Base-by-base conservation (phyloP, 2,797 vertebrate genomes). In the Aeoliscus strigatus region DNA sequence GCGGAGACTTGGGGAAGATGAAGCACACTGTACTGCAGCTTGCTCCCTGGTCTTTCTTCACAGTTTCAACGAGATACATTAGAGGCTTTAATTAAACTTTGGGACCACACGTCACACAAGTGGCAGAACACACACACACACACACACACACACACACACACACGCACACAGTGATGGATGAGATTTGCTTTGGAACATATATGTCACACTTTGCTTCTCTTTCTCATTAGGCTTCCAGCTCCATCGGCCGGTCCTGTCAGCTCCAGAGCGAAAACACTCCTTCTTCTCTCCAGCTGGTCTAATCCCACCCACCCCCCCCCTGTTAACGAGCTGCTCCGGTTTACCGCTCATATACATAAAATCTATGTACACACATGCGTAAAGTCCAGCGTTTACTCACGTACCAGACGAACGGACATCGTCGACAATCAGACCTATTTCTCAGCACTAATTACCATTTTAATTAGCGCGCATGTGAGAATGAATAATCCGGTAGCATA, bases 391-490 rank as follows among this genome's bases (percentile, higher is more conserved):
- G 9, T 27, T 27, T 10, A 27, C 3, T 11, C 27, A 9, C 8
- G 8, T 34, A 15, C n/a, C 14, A 14, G 14, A 12, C 3, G n/a
- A 33, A 9, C 4, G 16, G 13, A 33, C 31, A 9, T 13, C 8
- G 11, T 10, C 14, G 6, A 43, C 29, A 43, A 32, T 43, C 69
- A 66, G 29, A 65, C 53, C 38, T 42, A 49, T 64, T 68, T 62
- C 51, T 49, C 42, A 55, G 52, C 59, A 68, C 80, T 79, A 77
- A 87, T 85, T 82, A 83, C 45, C 67, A 80, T 84, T 85, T 85
- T 83, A 85, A 85, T 86, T 82, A 83, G 59, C 47, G 56, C 35
- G 66, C 44, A 61, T 73, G 64, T 67, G 71, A 72, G 72, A 82
- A 82, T 66, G 46, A 70, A 75, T 80, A 79, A 83, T 83, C 70